Evolutionary conservation across 53 echinoderm and acorn worm genomes (phyloP), one percentile per base, ranked within the genome.

Genomic region (Hippasteria phrygiana): DNA sequence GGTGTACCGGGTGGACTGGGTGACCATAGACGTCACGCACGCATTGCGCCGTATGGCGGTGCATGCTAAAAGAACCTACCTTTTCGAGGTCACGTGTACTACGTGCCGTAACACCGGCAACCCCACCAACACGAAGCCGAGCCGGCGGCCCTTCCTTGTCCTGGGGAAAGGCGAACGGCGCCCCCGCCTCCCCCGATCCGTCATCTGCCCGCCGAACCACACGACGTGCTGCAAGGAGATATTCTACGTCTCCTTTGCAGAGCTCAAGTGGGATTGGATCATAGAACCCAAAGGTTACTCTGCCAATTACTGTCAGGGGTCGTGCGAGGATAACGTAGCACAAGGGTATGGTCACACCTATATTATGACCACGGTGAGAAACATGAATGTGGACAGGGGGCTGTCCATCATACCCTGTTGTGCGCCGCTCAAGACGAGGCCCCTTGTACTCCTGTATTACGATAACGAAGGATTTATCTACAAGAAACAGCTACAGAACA

Each of bases 231-330:
- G 89, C 55, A 78, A 80, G 70, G 89, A 89, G 70, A 89, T 78
- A 50, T 79, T 89, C 45, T 89, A 89, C 54, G 89, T 89, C 8
- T 89, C 89, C 11, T 89, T 89, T 70, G 89, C 89, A 2, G 89
- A 89, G 41, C 78, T 89, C 50, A 80, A 70, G 10, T 89, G 89
- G 89, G 89, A 89, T 41, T 89, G 89, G 89, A 89, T 89, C 71
- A 78, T 89, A 18, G 79, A 89, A 39, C 89, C 89, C 1, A 89
- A 89, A 27, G 89, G 89, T 4, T 89, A 89, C 50, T 62, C 78
- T 12, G 89, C 89, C 53, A 89, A 89, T 31, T 89, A 89, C 34
- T 89, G 89, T 29, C 54, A 55, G 28, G 89, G 89, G 6, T 89
- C 89, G 17, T 91, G 91, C 59, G 72, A 51, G 1, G 91, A 85